Evolutionary conservation across 2,113 vertebrate species (phyloP).

Genomic region (Neodon shergylaensis): DNA sequence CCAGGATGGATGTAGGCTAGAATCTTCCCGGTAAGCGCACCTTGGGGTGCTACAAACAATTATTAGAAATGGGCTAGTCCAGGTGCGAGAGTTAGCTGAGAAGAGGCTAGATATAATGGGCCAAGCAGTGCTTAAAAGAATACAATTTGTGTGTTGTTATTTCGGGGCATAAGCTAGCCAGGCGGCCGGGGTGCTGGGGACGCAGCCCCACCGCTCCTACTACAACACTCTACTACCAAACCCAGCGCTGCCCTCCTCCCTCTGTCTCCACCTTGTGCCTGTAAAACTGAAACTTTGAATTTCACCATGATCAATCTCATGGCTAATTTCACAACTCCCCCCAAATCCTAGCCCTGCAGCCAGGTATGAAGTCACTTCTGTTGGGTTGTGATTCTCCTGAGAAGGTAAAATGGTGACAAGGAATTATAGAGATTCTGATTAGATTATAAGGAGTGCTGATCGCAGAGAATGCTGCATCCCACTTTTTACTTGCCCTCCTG

Average conservation of each 20-base stretch:
- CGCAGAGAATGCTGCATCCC: background rate
- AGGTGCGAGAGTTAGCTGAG: too few relatives aligned
- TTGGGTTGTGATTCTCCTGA: background rate
- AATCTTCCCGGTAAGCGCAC: too few relatives aligned
- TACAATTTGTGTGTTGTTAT: too few relatives aligned
- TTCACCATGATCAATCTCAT: background rate
- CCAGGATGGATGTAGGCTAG: too few relatives aligned
- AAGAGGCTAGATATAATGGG: too few relatives aligned
- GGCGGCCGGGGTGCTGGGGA: too few relatives aligned
- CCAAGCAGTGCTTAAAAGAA: too few relatives aligned
- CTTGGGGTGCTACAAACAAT: too few relatives aligned
- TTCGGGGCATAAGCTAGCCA: too few relatives aligned
- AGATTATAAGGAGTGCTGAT: background rate
- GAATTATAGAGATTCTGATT: background rate
- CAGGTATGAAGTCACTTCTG: background rate
- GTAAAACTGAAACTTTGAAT: slow-evolving; percentile 21
- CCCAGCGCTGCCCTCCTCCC: background rate
- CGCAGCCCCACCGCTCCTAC: too few relatives aligned
- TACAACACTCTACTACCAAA: slow-evolving; percentile 25
- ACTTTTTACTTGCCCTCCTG: background rate
- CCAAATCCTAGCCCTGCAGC: background rate
- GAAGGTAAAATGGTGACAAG: background rate
- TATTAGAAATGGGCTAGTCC: too few relatives aligned
- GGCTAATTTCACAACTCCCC: background rate
- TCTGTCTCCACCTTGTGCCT: background rate